These are phyloP conservation scores for Phalacrocorax brasilianus DNA, from an alignment of 2,113 vertebrate species.

Conservation along the genomic window DNA sequence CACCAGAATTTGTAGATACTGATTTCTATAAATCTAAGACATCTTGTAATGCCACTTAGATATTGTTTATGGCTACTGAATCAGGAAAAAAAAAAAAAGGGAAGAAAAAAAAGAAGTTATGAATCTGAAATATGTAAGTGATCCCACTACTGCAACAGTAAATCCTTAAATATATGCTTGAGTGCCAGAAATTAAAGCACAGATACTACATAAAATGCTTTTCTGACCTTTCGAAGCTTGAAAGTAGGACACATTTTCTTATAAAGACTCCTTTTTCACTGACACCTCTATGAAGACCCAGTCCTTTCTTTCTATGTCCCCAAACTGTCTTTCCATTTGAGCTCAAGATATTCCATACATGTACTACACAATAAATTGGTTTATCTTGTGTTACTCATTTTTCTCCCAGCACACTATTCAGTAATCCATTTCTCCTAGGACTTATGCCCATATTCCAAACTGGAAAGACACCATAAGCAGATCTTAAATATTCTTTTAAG, in stretches of 20 bases:
- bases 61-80: neutral
- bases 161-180: neutral
- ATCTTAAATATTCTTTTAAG: neutral
- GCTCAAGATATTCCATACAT: neutral
- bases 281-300: neutral
- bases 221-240: neutral
- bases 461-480: neutral
- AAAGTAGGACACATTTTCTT: neutral
- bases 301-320: neutral
- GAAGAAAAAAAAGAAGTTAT: neutral
- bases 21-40: neutral
- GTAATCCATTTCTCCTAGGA: neutral
- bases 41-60: neutral
- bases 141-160: neutral
- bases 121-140: neutral
- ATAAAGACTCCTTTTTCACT: neutral
- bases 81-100: neutral
- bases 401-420: neutral
- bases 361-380: neutral
- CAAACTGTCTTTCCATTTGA: neutral
- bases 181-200: neutral
- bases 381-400: neutral
- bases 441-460: neutral
- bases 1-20: neutral
- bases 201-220: neutral